A percentile compares a stretch with the other conserved stretches of the same genome.
phyloP scores from a whole-genome alignment of 2,888 invertebrate species.

The Xanthostigma xanthostigma region DNA sequence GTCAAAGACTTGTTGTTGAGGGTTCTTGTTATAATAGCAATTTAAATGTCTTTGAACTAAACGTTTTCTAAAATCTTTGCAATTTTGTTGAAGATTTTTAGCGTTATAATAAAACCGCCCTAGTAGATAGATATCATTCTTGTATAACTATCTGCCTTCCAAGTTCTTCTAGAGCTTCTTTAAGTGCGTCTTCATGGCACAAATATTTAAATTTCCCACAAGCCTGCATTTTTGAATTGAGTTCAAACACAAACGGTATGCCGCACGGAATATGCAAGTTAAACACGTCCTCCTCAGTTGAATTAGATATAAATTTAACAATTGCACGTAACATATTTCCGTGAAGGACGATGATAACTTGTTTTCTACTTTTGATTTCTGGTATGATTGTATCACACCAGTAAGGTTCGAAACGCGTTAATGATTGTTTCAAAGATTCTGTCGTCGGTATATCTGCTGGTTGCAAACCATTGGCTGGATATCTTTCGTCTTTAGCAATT shows the following conservation, averaged over 20 bases:
- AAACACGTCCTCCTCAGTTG: slow-evolving; percentile 42
- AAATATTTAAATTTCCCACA: slow-evolving; percentile 43
- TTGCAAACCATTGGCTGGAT: slow-evolving; percentile 49
- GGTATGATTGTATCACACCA: slow-evolving; percentile 77
- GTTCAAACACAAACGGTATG: slow-evolving; percentile 44
- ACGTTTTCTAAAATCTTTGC: too few species aligned
- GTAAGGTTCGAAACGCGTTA: slow-evolving; percentile 68
- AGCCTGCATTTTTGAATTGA: slow-evolving; percentile 38
- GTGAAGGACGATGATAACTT: slow-evolving; percentile 69
- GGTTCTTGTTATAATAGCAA: too few species aligned
- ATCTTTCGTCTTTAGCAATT: slow-evolving; percentile 62
- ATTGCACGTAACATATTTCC: slow-evolving; percentile 77
- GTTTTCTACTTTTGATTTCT: slow-evolving; percentile 59
- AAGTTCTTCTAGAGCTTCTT: slow-evolving; percentile 38
- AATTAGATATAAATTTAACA: slow-evolving; percentile 65
- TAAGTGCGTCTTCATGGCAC: slow-evolving; percentile 44
- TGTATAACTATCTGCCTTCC: too few species aligned
- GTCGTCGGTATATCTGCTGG: slow-evolving; percentile 63
- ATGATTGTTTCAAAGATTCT: slow-evolving; percentile 70
- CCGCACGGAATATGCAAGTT: slow-evolving; percentile 45
- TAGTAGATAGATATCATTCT: too few species aligned
- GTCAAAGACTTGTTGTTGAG: too few species aligned
- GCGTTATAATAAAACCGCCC: too few species aligned
- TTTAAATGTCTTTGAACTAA: too few species aligned
- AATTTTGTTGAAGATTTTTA: too few species aligned